Percentiles rank a stretch among this genome's conserved stretches.
Evolutionary conservation across 2,888 invertebrate species (phyloP).

Genomic region (Amblyjoppa proteus): DNA sequence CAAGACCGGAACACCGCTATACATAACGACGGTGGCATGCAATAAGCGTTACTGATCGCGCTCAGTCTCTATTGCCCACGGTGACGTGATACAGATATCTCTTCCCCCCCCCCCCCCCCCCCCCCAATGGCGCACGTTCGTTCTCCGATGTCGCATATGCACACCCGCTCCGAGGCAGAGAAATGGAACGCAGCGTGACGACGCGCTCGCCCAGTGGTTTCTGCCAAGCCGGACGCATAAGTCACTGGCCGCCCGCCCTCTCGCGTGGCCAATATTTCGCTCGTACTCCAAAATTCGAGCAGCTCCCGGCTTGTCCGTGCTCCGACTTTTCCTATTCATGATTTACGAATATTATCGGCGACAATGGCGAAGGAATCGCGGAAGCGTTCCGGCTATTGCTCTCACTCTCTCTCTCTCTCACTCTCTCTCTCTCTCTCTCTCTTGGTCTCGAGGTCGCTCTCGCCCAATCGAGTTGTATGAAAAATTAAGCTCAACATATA

Average conservation of each 20-base stretch:
- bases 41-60: conserved; percentile 11
- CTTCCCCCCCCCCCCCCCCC: background rate
- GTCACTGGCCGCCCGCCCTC: conserved; percentile 45
- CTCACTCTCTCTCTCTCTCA: background rate
- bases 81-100: conserved; percentile 5
- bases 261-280: conserved; percentile 19
- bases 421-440: background rate
- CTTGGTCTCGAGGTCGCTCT: background rate
- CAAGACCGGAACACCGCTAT: conserved; percentile 21
- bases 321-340: conserved; percentile 16
- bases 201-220: conserved; percentile 31
- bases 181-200: conserved; percentile 34
- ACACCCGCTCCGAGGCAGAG: background rate
- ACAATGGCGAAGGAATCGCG: background rate
- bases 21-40: background rate
- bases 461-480: background rate
- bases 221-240: conserved; percentile 62
- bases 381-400: background rate
- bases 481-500: background rate
- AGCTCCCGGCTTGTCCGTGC: conserved; percentile 37
- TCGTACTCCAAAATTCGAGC: conserved; percentile 40
- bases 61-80: background rate
- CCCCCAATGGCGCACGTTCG: background rate
- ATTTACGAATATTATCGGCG: conserved; percentile 50
- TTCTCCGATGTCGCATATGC: background rate